A percentile compares a stretch with the other conserved stretches of the same genome.
phyloP scores from a whole-genome alignment of 2,888 invertebrate species.

The Coleophora flavipennella region DNA sequence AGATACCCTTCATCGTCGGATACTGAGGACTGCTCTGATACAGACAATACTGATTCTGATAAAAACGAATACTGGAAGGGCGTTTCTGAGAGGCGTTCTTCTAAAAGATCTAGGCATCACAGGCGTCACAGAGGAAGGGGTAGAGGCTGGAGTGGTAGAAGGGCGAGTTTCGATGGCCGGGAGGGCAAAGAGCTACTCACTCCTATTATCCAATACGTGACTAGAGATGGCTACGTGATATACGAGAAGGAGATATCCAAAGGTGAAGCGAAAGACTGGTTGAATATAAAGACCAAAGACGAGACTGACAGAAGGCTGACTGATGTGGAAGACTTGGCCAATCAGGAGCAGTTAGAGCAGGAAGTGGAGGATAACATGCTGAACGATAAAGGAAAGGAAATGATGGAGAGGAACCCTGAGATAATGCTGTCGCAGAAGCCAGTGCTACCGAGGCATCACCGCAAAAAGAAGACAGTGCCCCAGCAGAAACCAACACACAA shows the following conservation, averaged over 20 bases:
- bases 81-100: slow-evolving; percentile 22
- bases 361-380: slow-evolving; percentile 9
- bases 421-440: neutral
- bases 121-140: slow-evolving; percentile 13
- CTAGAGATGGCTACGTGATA: slow-evolving; percentile 58
- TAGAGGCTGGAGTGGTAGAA: slow-evolving; percentile 13
- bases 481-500: neutral
- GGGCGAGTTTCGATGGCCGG: neutral
- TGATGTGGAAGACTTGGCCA: slow-evolving; percentile 7
- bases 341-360: slow-evolving; percentile 11
- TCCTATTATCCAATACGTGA: slow-evolving; percentile 57
- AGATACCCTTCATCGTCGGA: too few relatives aligned
- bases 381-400: slow-evolving; percentile 8
- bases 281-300: slow-evolving; percentile 24
- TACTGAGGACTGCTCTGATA: too few relatives aligned
- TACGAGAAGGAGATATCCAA: slow-evolving; percentile 53
- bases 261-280: slow-evolving; percentile 51
- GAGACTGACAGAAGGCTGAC: neutral
- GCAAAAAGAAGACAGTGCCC: neutral
- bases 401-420: neutral
- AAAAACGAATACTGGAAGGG: slow-evolving; percentile 14
- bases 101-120: slow-evolving; percentile 18
- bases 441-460: neutral
- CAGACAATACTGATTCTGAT: slow-evolving; percentile 2
- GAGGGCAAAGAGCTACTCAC: slow-evolving; percentile 25